These are phyloP conservation scores for Donacobius atricapilla DNA, from an alignment of 2,113 vertebrate species.

Conservation along the genomic window DNA sequence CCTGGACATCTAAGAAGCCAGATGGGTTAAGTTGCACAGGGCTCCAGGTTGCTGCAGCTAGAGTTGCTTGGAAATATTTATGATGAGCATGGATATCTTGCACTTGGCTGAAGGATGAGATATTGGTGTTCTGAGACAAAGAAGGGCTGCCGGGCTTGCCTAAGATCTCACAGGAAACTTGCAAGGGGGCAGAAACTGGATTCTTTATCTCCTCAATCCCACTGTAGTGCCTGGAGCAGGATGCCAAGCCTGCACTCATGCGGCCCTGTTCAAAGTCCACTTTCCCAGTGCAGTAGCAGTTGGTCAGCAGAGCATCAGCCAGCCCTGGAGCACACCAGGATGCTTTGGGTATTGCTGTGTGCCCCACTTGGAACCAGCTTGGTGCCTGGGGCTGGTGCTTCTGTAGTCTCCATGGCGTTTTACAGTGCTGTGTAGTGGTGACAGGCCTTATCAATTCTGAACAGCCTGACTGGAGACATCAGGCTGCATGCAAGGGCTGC, in stretches of 20 bases:
- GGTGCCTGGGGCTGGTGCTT: not conserved
- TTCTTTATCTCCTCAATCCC: not conserved
- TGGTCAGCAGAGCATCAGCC: not conserved
- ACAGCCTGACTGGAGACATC: not conserved
- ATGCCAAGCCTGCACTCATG: not conserved
- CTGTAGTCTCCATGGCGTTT: not conserved
- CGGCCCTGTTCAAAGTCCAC: not conserved
- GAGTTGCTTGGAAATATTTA: not conserved
- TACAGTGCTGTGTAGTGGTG: not conserved
- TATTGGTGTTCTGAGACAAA: not conserved
- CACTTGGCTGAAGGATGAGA: not conserved
- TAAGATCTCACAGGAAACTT: not conserved
- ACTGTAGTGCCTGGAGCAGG: not conserved
- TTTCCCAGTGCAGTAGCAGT: not conserved
- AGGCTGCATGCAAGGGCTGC: not conserved
- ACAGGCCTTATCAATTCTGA: not conserved
- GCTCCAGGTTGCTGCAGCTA: not conserved
- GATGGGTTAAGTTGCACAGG: not conserved
- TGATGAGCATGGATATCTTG: not conserved
- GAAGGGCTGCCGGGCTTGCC: not conserved
- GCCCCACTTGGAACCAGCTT: not conserved
- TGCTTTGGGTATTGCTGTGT: not conserved
- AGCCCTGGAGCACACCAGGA: not conserved
- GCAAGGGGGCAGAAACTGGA: not conserved
- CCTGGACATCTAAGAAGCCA: not conserved